Conservation (phyloP, 2,113 vertebrate genomes). For the Pelvicachromis taeniatus region DNA sequence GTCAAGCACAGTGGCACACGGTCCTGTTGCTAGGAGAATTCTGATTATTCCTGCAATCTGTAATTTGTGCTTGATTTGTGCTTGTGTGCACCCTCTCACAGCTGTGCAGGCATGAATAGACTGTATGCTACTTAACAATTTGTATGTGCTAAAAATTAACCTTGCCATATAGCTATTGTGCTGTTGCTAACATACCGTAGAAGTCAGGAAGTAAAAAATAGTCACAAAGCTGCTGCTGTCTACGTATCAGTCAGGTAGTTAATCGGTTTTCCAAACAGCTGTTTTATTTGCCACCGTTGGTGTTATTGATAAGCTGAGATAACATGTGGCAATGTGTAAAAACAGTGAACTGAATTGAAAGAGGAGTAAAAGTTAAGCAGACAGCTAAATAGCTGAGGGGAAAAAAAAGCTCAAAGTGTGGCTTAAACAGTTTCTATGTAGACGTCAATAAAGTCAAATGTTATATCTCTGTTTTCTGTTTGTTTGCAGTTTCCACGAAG, state of each 20-base stretch:
- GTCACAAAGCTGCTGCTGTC: background rate
- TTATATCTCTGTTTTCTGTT: background rate
- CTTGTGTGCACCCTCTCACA: constrained; percentile 24
- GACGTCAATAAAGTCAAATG: background rate
- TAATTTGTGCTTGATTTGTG: constrained; percentile 49
- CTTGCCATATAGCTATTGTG: background rate
- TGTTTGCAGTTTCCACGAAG: background rate
- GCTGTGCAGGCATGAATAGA: constrained; percentile 17
- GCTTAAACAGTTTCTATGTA: background rate
- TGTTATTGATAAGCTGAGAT: background rate
- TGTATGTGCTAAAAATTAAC: background rate
- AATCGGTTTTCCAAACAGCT: background rate
- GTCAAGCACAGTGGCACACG: constrained; percentile 16
- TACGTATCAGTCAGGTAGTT: background rate
- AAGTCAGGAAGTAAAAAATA: background rate
- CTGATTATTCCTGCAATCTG: constrained; percentile 43
- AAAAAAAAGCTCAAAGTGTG: background rate
- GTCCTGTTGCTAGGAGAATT: constrained; percentile 44
- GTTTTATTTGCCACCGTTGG: background rate
- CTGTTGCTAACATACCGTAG: background rate
- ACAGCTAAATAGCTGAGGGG: background rate
- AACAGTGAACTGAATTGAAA: background rate
- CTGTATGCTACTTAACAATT: background rate
- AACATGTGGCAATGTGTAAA: background rate
- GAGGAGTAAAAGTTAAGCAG: background rate